Evolutionary conservation across 2,797 vertebrate genomes (phyloP), one percentile per base, ranked within the genome.

Genomic region (Hydrocynus forskahlii): DNA sequence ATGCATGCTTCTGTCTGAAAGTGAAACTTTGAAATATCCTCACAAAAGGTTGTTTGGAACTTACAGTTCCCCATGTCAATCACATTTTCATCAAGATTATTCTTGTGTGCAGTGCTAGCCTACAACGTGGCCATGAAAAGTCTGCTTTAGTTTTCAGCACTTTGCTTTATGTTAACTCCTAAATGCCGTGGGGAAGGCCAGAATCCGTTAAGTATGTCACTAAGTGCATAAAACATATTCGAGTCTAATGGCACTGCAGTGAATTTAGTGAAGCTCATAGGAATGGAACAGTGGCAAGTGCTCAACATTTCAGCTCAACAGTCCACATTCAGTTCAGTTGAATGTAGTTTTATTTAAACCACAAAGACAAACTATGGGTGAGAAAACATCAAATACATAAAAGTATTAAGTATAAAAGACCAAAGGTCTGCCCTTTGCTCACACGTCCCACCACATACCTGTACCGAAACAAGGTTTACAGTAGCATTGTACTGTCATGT

Each of bases 261-360:
- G 50, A 70, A 80, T 63, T 79, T 83, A 68, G 72, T 59, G 40
- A 79, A 35, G 71, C 2, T 29, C 55, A 60, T 21, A 25, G 38
- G 45, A 78, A 78, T 23, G 25, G n/a, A 78, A 25, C 23, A 60
- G 55, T 52, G 55, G 35, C 60, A 63, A 67, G 72, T 79, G 70
- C 63, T 35, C 35, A 29, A 68, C 12, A 83, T 21, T 29, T 48
- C 69, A 54, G 69, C 64, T 75, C 3, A 35, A 35, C 35, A 5
- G 35, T 35, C 35, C 35, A 54, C 17, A 67, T 78, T 29, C 52
- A n/a, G 29, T 79, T 70, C 17, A 59, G 45, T 25, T 21, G 9
- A 62, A 29, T 73, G 40, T 19, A 48, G 21, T 69, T 70, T n/a
- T 12, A 23, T 54, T 84, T 19, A 57, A 50, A 13, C 13, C 5